Percentiles rank a stretch among this genome's conserved stretches.
These are phyloP conservation scores for Chrysomela aeneicollis DNA, from an alignment of 2,888 invertebrate species.

Conservation along the genomic window DNA sequence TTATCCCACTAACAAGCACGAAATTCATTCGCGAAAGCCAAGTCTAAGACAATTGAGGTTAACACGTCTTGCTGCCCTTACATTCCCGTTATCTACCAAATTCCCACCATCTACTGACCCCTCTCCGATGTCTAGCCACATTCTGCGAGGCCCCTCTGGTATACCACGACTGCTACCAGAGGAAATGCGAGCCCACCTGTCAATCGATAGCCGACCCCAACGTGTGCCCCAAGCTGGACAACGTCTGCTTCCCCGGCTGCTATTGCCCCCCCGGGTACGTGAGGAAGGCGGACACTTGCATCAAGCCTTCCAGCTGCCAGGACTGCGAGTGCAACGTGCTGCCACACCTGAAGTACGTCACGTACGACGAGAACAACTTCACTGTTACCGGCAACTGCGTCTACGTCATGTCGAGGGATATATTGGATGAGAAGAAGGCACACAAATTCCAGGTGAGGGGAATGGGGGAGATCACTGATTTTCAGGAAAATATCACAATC, in stretches of 20 bases:
- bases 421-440: slow-evolving; percentile 61
- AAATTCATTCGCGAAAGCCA: too few relatives aligned
- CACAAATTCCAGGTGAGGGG: slow-evolving; percentile 63
- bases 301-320: slow-evolving; percentile 75
- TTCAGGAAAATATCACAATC: too few relatives aligned
- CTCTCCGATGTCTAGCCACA: slow-evolving; percentile 64
- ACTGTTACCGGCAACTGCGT: slow-evolving; percentile 87
- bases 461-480: too few relatives aligned
- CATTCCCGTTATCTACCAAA: too few relatives aligned
- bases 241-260: slow-evolving; percentile 82
- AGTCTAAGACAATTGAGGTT: too few relatives aligned
- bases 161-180: slow-evolving; percentile 83
- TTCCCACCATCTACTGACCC: background rate
- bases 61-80: too few relatives aligned
- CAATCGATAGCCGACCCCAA: slow-evolving; percentile 66
- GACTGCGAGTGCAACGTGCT: slow-evolving; percentile 78
- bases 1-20: too few relatives aligned
- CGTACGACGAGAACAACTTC: slow-evolving; percentile 82
- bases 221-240: slow-evolving; percentile 70
- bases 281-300: slow-evolving; percentile 72
- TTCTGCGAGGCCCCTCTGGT: slow-evolving; percentile 78
- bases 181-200: slow-evolving; percentile 82
- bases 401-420: slow-evolving; percentile 77
- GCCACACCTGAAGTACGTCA: slow-evolving; percentile 82
- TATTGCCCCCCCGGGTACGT: slow-evolving; percentile 82